Base-by-base conservation (phyloP, 2,888 invertebrate genomes). In the Oscheius sp. region DNA sequence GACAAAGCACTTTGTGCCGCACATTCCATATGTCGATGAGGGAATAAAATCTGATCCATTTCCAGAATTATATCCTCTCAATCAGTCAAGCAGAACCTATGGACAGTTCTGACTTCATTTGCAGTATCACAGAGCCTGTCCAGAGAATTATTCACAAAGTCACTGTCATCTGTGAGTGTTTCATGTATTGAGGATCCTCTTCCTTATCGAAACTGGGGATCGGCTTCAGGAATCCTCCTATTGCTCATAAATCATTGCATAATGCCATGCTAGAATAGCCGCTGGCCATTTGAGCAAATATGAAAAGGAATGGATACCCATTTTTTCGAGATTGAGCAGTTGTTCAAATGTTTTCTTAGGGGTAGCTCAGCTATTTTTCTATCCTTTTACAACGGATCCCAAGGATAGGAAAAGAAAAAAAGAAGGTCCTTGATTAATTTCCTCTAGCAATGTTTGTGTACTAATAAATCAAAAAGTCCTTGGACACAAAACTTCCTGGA, bases 31-130 rank as follows among this genome's bases (percentile, higher is more conserved):
- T 2, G 23, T 3, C 3, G 35, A 9, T 27, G 58, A 58, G 21
- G 58, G 16, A 3, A 16, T 7, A 58, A 21, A 27, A 23, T 58
- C 13, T 12, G 16, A n/a, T 25, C 25, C 45, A 23, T 18, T 27
- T 56, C 25, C 64, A 85, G 84, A 83, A 75, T 72, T 80, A 80
- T 45, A 77, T 76, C 55, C 75, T 85, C 63, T 83, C 77, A 56
- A 84, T 85, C 63, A 74, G 69, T 23, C 69, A 69, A 27, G 74
- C 81, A 46, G 83, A 82, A 63, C 81, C 84, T 43, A 78, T 77
- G 59, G 81, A 84, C 74, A 80, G 76, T 41, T 79, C 78, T 43
- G 75, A 79, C 55, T 85, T 79, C 73, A 73, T 73, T 25, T 85
- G 85, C 61, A 75, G 73, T 3, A 71, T 81, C 35, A 75, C 77